Base-by-base conservation (phyloP, 1,140 invertebrate species). In the Tetramorium simillimum region DNA sequence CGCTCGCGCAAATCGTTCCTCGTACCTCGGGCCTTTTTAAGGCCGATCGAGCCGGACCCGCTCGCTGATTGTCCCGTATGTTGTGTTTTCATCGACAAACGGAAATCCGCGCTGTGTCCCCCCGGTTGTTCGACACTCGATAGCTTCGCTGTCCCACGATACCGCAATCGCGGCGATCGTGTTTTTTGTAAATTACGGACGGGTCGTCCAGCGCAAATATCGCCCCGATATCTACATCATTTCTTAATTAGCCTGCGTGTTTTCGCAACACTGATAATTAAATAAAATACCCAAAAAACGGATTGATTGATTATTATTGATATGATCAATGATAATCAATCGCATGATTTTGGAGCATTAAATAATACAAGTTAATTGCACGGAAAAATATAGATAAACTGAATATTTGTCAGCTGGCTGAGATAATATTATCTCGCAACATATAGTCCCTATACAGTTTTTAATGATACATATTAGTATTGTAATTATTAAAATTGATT, bases 1-100 rank as follows among this genome's bases (percentile, higher is more conserved):
- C 91, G 90, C 81, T 90, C 86, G 86, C 87, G 84, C 86, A 86
- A 89, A 86, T 89, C 86, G 88, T 56, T 72, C 62, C 70, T 69
- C 77, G 60, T 69, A 75, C 69, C 65, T 86, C 87, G 76, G 73
- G 12, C 53, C 73, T 70, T 87, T 87, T 87, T 84, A 63, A 87
- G 16, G 82, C 46, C 28, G 67, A 72, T 72, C 65, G 37, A 16
- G 60, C 84, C 82, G 43, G 69, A 82, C 60, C 72, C 40, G 75
- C 60, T 62, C 53, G 65, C 51, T 60, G 88, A 89, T 90, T 81
- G 56, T 81, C 58, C 40, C 40, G 80, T 58, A 49, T 28, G 72
- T 82, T 75, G 77, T 88, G 14, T 87, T 84, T 88, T 63, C 67
- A 84, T 86, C 70, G 88, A 46, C 75, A 77, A 69, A 88, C 86